Evolutionary conservation across 2,888 invertebrate genomes (phyloP), one percentile per base, ranked within the genome.

Genomic region (Melieria crassipennis): DNA sequence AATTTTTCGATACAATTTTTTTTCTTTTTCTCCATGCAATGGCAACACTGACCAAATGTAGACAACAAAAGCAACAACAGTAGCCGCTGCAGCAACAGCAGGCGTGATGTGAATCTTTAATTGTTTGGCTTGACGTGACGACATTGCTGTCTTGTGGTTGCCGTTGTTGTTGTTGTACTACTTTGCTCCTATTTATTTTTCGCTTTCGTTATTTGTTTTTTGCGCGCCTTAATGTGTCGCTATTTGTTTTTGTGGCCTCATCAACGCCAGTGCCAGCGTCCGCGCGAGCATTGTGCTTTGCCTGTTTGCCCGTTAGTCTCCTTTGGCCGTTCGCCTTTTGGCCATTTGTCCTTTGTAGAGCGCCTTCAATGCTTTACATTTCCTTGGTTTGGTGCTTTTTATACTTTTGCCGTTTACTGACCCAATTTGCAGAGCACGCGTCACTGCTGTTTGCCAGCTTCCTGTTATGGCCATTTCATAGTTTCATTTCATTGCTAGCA

Each of bases 91-190:
- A 9, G 57, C 57, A 57, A 30, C 57, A 16, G 57, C 16, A 57
- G 50, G 45, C 71, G 67, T 71, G 71, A 47, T 58, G 58, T 45
- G 67, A 63, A 67, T 67, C 56, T 58, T 63, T 71, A 67, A 71
- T 71, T 71, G 50, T 50, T 13, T 50, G 7, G 46, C 10, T 30
- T 30, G 30, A 30, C 30, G 30, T 30, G 30, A 30, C 30, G 30
- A 30, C 30, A 30, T 30, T 2, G 30, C 30, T 30, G 30, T 30
- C 30, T 30, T 30, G 30, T 30, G 30, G 30, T 30, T 30, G 30
- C 30, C 30, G 30, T 30, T 30, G 30, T 30, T 30, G 30, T 30
- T 30, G 30, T 30, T 30, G 30, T 30, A 3, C 30, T 30, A 30
- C 30, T 30, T 30, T 30, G 30, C 30, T 30, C 30, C 30, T 30